phyloP scores from a whole-genome alignment of 2,888 invertebrate species.

The Pheosia gnoma region DNA sequence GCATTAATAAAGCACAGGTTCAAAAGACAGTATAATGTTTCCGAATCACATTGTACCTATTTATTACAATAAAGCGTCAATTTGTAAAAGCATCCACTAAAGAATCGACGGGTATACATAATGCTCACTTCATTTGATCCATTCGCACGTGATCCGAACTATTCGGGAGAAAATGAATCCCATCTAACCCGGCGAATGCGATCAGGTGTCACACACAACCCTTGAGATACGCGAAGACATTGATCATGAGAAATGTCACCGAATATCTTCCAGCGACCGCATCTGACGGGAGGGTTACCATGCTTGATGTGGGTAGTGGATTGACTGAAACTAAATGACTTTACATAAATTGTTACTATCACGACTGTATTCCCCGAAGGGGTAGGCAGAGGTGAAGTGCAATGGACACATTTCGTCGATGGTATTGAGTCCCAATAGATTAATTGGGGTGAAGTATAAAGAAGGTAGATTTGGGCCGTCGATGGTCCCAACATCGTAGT shows the following conservation, averaged over 20 bases:
- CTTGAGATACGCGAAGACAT: conserved; percentile 6
- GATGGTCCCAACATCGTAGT: too few species aligned
- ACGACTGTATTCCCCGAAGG: too few species aligned
- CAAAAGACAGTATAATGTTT: too few species aligned
- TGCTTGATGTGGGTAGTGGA: background rate
- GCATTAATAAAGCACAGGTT: too few species aligned
- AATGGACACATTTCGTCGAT: too few species aligned
- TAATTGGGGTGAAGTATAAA: too few species aligned
- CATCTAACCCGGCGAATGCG: conserved; percentile 26
- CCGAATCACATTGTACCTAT: too few species aligned
- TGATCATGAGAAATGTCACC: background rate
- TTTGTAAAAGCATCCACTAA: background rate
- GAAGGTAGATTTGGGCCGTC: too few species aligned
- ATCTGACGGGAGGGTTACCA: background rate
- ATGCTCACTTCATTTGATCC: background rate
- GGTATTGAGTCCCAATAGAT: too few species aligned
- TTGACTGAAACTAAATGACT: background rate
- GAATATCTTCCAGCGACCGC: background rate
- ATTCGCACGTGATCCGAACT: background rate
- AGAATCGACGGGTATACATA: background rate
- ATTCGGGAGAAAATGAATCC: conserved; percentile 15
- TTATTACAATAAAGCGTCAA: background rate
- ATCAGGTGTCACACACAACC: conserved; percentile 35
- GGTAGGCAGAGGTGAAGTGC: too few species aligned
- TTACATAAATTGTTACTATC: too few species aligned